These are phyloP conservation scores for Zaprionus africanus DNA, from an alignment of 1,140 invertebrate species.

Conservation along the genomic window DNA sequence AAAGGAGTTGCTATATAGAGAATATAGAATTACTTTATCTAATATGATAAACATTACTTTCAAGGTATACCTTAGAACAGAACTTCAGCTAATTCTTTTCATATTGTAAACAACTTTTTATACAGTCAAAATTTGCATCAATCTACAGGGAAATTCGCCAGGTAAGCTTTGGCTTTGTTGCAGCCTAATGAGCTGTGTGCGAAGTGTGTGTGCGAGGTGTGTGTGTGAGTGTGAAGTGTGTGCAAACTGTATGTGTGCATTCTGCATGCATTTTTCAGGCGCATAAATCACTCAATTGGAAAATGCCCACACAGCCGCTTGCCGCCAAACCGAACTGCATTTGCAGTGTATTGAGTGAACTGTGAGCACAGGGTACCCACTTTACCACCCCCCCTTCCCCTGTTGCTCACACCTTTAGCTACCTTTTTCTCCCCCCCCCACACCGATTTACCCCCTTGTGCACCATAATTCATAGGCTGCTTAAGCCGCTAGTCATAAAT, in stretches of 20 bases:
- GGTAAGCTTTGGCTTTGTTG: constrained; percentile 25
- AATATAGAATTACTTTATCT: too few species aligned
- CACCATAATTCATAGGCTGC: constrained; percentile 77
- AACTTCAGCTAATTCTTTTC: too few species aligned
- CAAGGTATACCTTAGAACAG: too few species aligned
- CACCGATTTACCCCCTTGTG: background rate
- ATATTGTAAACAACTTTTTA: background rate
- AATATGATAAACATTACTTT: too few species aligned
- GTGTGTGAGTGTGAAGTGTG: constrained; percentile 12
- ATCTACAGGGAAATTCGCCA: background rate
- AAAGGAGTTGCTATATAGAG: too few species aligned
- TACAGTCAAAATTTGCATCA: background rate
- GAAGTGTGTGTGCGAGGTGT: constrained; percentile 11
- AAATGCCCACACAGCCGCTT: constrained; percentile 59
- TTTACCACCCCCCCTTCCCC: background rate
- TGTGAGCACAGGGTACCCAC: background rate
- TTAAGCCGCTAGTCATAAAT: constrained; percentile 77
- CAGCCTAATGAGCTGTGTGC: constrained; percentile 40
- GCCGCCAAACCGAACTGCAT: too few species aligned
- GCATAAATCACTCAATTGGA: constrained; percentile 83
- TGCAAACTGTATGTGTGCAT: constrained; percentile 1
- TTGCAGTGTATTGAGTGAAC: background rate
- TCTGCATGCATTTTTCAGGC: constrained; percentile 69
- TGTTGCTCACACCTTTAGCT: background rate
- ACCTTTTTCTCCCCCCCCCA: background rate